Conservation (phyloP, 2,797 vertebrate genomes). For the Echiichthys vipera region DNA sequence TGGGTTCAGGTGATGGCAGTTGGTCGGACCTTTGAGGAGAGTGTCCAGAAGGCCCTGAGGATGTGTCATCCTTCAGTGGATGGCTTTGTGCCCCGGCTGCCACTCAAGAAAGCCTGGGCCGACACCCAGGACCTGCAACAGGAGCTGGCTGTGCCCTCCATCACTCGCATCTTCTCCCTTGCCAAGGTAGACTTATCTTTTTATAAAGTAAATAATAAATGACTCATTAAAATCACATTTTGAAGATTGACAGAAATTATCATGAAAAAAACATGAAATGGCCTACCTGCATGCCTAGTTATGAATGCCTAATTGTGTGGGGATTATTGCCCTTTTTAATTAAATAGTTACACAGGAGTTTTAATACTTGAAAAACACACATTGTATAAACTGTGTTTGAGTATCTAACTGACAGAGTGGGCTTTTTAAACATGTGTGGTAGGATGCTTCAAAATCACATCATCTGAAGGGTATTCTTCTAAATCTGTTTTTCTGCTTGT, state of each 20-base stretch:
- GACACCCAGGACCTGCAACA: constrained; percentile 83
- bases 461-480: not conserved
- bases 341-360: not conserved
- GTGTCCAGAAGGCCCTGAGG: constrained; percentile 94
- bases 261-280: constrained; percentile 24
- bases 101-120: constrained; percentile 92
- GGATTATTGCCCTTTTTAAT: constrained; percentile 18
- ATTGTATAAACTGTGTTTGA: not conserved
- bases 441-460: not conserved
- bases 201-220: constrained; percentile 50
- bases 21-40: constrained; percentile 95
- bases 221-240: constrained; percentile 55
- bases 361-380: not conserved
- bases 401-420: not conserved
- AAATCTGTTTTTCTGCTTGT: not conserved
- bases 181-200: constrained; percentile 89
- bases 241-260: constrained; percentile 10
- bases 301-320: constrained; percentile 39
- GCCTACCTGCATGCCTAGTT: not conserved
- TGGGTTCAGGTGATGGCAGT: constrained; percentile 92
- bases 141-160: constrained; percentile 91
- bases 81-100: constrained; percentile 90
- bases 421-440: constrained; percentile 10
- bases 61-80: constrained; percentile 96
- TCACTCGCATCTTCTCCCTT: constrained; percentile 91